Percentiles rank a stretch among this genome's conserved stretches.
These are phyloP conservation scores for Microhierax caerulescens DNA, from an alignment of 2,797 vertebrate genomes.

Conservation along the genomic window DNA sequence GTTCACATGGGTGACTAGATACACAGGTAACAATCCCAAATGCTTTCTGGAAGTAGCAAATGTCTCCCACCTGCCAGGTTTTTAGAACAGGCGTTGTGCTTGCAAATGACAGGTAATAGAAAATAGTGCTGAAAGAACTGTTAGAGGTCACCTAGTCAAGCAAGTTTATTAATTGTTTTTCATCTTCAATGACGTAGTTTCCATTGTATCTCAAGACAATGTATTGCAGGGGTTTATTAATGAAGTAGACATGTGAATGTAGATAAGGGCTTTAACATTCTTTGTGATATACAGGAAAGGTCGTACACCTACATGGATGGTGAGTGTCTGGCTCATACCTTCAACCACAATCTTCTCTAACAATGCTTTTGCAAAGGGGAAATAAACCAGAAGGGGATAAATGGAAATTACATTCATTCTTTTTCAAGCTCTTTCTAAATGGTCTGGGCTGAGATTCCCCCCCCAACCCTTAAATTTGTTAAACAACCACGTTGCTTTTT, in stretches of 20 bases:
- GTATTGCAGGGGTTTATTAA: not conserved
- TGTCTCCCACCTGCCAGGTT: not conserved
- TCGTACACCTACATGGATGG: rapidly evolving
- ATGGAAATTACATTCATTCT: too few species aligned
- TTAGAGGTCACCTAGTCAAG: not conserved
- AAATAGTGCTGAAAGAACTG: not conserved
- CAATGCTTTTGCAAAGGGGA: not conserved
- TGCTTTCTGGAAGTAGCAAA: not conserved
- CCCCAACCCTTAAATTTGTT: not conserved
- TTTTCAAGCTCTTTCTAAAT: not conserved
- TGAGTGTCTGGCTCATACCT: not conserved
- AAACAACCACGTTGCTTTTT: rapidly evolving
- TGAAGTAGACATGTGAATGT: not conserved
- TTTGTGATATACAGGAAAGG: rapidly evolving
- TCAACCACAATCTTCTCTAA: not conserved
- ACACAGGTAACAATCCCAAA: not conserved
- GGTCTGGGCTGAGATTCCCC: not conserved
- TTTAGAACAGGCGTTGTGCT: not conserved
- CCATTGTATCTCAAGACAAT: not conserved
- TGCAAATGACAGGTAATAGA: not conserved
- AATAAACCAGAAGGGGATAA: not conserved
- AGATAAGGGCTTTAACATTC: not conserved
- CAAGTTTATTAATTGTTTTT: not conserved
- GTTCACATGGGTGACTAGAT: not conserved
- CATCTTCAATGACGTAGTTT: not conserved